Evolutionary conservation across 1,140 invertebrate species (phyloP), one percentile per base, ranked within the genome.

Genomic region (Panonychus citri): DNA sequence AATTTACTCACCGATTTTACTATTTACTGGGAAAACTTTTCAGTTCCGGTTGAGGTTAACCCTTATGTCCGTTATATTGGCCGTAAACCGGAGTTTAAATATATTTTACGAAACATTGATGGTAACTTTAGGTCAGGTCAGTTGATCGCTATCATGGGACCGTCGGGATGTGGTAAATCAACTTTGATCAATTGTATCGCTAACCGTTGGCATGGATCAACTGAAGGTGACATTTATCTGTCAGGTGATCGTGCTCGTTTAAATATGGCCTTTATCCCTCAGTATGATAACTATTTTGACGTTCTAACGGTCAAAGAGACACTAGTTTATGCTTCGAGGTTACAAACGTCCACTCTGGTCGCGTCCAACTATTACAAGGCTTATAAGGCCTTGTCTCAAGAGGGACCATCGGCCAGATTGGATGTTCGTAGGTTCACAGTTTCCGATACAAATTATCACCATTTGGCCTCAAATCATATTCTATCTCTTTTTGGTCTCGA

Each of bases 401-500:
- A 39, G 37, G 13, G 34, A 19, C 19, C 28, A 21, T 4, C n/a
- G 21, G 2, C 15, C 8, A 15, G 27, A 51, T 10, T 51, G 49
- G 19, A 25, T 15, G 24, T 46, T 15, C 25, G 24, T 24, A 15
- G 24, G 28, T 28, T 27, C 17, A 55, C 54, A 19, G 25, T 28
- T 7, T 46, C 12, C 12, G 26, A 55, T 26, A 26, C 56, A 8
- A 56, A 34, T 12, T 56, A 54, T 39, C 55, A 56, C 26, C 8
- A 24, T 2, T 13, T 19, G 12, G 26, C 39, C 10, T 12, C 8
- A 17, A n/a, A 51, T 12, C 19, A 53, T 30, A 26, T 57, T 53
- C 7, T 53, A n/a, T n/a, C n/a, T 12, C 15, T 54, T 10, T 26
- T 95, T 3, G 83, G 88, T 53, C 69, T 95, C 10, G 76, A 77